phyloP scores from a whole-genome alignment of 2,888 invertebrate genomes.

The Limnephilus rhombicus region DNA sequence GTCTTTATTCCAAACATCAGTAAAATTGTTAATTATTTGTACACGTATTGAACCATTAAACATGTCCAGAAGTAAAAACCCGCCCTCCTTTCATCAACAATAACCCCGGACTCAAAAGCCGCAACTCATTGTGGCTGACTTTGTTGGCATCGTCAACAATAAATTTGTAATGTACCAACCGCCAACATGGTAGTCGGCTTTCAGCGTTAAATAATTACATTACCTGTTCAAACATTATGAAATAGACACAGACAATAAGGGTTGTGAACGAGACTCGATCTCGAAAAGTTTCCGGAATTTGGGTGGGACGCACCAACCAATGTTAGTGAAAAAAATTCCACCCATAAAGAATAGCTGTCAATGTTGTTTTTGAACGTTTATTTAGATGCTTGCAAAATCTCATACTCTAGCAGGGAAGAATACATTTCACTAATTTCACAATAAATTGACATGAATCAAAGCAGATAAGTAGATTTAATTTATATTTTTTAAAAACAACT shows the following conservation, averaged over 20 bases:
- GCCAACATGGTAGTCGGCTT: background rate
- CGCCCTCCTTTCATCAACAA: background rate
- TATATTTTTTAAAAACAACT: too few relatives aligned
- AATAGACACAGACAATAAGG: background rate
- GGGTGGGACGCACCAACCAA: too few relatives aligned
- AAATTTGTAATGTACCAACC: background rate
- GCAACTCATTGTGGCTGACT: background rate
- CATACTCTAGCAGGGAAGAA: too few relatives aligned
- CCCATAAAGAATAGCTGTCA: too few relatives aligned
- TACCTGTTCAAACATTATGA: background rate
- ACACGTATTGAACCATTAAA: background rate
- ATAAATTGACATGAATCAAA: too few relatives aligned
- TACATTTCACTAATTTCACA: too few relatives aligned
- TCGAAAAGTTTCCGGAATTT: too few relatives aligned
- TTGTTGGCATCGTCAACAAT: background rate
- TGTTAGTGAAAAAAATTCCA: too few relatives aligned
- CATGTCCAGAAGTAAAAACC: background rate
- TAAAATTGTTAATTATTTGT: background rate
- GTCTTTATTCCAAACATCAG: background rate
- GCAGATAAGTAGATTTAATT: too few relatives aligned
- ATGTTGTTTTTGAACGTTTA: too few relatives aligned
- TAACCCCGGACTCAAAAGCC: background rate
- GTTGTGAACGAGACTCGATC: too few relatives aligned
- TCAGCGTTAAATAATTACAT: background rate
- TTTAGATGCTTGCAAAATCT: too few relatives aligned